phyloP scores from a whole-genome alignment of 2,113 vertebrate genomes.

The Pyxicephalus adspersus region DNA sequence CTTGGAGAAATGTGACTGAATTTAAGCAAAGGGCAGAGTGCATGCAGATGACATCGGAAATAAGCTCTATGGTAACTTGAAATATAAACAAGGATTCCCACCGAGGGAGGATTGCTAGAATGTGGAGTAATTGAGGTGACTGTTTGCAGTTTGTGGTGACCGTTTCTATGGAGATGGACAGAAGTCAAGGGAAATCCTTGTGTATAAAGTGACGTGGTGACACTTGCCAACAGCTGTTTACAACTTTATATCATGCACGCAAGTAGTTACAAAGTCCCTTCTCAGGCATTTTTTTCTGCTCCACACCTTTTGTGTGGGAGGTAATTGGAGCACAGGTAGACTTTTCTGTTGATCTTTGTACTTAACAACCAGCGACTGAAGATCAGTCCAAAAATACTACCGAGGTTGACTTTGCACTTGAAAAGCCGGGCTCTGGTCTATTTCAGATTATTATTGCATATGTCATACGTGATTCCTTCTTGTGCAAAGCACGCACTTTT shows the following conservation, averaged over 20 bases:
- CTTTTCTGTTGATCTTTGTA: conserved; percentile 45
- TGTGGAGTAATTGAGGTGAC: conserved; percentile 61
- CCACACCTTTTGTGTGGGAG: conserved; percentile 57
- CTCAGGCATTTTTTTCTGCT: conserved; percentile 27
- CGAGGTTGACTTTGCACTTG: background rate
- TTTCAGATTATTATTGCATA: background rate
- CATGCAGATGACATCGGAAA: accelerated
- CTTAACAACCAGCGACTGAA: background rate
- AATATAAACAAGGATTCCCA: conserved; percentile 73
- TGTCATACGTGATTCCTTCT: background rate
- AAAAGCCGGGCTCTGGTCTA: background rate
- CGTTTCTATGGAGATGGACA: conserved; percentile 71
- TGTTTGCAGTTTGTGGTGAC: conserved; percentile 76
- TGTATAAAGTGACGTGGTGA: conserved; percentile 57
- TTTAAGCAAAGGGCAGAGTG: background rate
- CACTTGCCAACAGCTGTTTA: conserved; percentile 63
- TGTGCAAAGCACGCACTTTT: background rate
- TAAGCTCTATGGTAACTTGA: conserved; percentile 69
- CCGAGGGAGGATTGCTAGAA: conserved; percentile 67
- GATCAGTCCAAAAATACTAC: background rate
- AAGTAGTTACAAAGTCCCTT: background rate
- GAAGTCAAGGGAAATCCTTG: conserved; percentile 70
- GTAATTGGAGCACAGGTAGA: conserved; percentile 63
- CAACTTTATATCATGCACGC: conserved; percentile 27
- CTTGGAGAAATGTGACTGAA: conserved; percentile 56